These are phyloP conservation scores for Montipora sp. DNA, from an alignment of 64 coral and sea anemone species.

Conservation along the genomic window DNA sequence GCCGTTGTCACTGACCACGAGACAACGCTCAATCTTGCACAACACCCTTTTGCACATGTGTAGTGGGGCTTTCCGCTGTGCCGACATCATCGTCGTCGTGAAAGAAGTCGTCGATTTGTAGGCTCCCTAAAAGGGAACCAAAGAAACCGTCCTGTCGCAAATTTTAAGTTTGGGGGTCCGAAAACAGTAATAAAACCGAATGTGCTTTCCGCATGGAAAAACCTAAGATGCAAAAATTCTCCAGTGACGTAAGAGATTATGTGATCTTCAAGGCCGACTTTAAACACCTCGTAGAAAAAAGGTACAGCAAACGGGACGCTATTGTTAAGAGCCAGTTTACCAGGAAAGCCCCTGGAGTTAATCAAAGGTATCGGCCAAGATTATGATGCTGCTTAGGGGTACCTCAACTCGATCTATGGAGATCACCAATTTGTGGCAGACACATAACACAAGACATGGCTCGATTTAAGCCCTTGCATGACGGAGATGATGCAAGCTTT, in stretches of 20 bases:
- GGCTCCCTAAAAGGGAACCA: no score
- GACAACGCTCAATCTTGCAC: no score
- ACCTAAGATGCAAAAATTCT: slow-evolving; percentile 16
- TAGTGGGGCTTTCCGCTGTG: no score
- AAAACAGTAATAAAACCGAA: no score
- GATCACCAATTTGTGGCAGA: slow-evolving; percentile 23
- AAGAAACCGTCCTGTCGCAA: no score
- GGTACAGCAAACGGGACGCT: slow-evolving; percentile 30
- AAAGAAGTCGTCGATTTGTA: no score
- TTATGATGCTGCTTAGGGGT: slow-evolving; percentile 43
- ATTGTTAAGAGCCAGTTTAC: slow-evolving; percentile 29
- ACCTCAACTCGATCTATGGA: slow-evolving; percentile 18
- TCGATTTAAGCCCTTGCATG: background rate
- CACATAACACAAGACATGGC: slow-evolving; percentile 31
- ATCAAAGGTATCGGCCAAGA: slow-evolving; percentile 50
- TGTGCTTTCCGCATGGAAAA: background rate
- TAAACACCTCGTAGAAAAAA: slow-evolving; percentile 18
- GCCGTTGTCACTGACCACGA: no score
- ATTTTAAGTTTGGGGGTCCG: no score
- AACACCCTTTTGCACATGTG: no score
- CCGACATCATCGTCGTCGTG: no score
- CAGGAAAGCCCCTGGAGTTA: slow-evolving; percentile 32
- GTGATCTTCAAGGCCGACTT: slow-evolving; percentile 20
- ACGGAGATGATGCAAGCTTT: background rate
- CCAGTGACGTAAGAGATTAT: slow-evolving; percentile 16